A percentile compares a stretch with the other conserved stretches of the same genome.
These are phyloP conservation scores for Zaprionus kolodkinae DNA, from an alignment of 1,140 invertebrate species.

Conservation along the genomic window DNA sequence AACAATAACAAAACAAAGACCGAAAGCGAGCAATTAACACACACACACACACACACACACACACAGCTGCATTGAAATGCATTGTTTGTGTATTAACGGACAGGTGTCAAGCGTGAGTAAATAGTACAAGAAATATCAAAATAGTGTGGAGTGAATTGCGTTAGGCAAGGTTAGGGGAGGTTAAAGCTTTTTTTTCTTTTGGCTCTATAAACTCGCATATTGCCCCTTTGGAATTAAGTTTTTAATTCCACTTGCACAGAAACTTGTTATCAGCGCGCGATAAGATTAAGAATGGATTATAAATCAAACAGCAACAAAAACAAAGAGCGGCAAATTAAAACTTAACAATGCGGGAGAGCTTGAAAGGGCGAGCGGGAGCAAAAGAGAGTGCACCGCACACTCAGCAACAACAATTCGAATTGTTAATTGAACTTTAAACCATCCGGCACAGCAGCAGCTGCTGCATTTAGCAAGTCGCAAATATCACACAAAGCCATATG, in stretches of 20 bases:
- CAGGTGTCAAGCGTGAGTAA: slow-evolving; percentile 3
- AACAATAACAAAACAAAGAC: slow-evolving; percentile 3
- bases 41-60: background rate
- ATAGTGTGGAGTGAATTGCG: background rate
- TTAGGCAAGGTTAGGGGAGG: slow-evolving; percentile 9
- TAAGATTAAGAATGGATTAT: slow-evolving; percentile 29
- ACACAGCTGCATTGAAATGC: background rate
- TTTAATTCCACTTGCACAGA: background rate
- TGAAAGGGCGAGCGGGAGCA: background rate
- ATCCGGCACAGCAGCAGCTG: too few relatives aligned
- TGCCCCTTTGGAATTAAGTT: slow-evolving; percentile 14
- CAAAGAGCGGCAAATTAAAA: background rate
- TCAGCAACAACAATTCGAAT: slow-evolving; percentile 17
- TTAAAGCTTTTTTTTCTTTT: background rate
- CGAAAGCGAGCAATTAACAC: background rate
- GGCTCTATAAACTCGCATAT: background rate
- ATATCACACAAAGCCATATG: background rate
- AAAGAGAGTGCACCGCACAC: slow-evolving; percentile 8
- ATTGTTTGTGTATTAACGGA: background rate
- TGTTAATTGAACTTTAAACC: slow-evolving; percentile 37
- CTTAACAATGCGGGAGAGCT: background rate
- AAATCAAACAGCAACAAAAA: background rate
- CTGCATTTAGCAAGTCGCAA: background rate
- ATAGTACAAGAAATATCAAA: background rate
- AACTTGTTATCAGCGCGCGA: slow-evolving; percentile 22